These are phyloP conservation scores for Piprites chloris DNA, from an alignment of 2,113 vertebrate genomes.

Conservation along the genomic window DNA sequence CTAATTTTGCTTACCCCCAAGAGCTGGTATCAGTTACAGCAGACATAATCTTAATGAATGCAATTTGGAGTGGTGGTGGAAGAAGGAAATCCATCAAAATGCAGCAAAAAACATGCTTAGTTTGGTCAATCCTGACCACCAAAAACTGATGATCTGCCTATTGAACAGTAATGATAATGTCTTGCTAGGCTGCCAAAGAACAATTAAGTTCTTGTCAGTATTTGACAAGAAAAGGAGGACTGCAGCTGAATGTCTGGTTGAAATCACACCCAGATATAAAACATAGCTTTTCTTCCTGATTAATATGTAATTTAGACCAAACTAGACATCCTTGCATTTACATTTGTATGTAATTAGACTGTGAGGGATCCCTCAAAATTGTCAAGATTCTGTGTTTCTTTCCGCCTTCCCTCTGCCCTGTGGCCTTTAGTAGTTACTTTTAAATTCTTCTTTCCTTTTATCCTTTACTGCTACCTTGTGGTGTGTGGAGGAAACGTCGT, in stretches of 20 bases:
- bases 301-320: not conserved
- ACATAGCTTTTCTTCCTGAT: not conserved
- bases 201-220: no score
- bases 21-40: not conserved
- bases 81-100: not conserved
- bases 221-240: not conserved
- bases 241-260: not conserved
- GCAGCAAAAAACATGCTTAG: not conserved
- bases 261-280: not conserved
- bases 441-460: not conserved
- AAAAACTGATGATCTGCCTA: not conserved
- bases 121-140: not conserved
- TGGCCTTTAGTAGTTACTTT: not conserved
- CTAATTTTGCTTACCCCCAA: not conserved
- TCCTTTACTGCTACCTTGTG: constrained; percentile 53
- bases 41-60: not conserved
- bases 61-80: not conserved
- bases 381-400: not conserved
- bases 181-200: not conserved
- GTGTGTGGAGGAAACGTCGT: not conserved
- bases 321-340: not conserved
- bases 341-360: not conserved
- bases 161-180: not conserved
- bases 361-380: not conserved
- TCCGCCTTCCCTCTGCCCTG: not conserved